Evolutionary conservation across 2,797 vertebrate genomes (phyloP), one percentile per base, ranked within the genome.

Genomic region (Pangasius sanitwongsei): DNA sequence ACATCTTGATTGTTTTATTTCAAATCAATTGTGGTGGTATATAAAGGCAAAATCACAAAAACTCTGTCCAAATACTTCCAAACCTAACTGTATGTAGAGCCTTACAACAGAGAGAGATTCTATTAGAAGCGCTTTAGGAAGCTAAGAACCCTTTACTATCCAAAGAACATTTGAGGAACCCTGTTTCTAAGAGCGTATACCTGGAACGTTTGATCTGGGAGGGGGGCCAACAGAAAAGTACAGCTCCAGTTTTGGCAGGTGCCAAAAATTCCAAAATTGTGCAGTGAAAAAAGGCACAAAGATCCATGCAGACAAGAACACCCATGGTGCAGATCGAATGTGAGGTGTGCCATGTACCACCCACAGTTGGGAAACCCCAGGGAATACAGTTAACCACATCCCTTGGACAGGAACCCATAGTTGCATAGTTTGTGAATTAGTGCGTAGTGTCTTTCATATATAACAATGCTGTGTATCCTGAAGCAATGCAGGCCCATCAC

Each of bases 381-480:
- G 67, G 74, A 87, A 72, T 83, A 55, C 87, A 63, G 31, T n/a
- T 83, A 67, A 83, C 78, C 78, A 61, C 78, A 82, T 83, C 87
- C 78, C 31, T 83, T 82, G 87, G 59, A 87, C 87, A 59, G 34
- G 65, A 70, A 57, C 53, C 31, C 78, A 57, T 44, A 72, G 78
- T 44, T 83, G 16, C 78, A 72, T 70, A 72, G 80, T 57, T 83
- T 82, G 59, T 28, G 41, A 41, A 63, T 87, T 87, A 34, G n/a
- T 78, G 28, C 28, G 0, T 44, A 34, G 59, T 31, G n/a, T 61
- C 41, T 65, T 78, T 50, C 41, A 86, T 7, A 85, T 23, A 31
- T 15, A 85, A 85, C 83, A 85, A 85, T 85, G 65, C 83, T 53
- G 44, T 70, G 65, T 85, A 69, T 85, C 83, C 83, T 69, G 83